These are phyloP conservation scores for Tetranychus piercei DNA, from an alignment of 2,888 invertebrate species.

Conservation along the genomic window DNA sequence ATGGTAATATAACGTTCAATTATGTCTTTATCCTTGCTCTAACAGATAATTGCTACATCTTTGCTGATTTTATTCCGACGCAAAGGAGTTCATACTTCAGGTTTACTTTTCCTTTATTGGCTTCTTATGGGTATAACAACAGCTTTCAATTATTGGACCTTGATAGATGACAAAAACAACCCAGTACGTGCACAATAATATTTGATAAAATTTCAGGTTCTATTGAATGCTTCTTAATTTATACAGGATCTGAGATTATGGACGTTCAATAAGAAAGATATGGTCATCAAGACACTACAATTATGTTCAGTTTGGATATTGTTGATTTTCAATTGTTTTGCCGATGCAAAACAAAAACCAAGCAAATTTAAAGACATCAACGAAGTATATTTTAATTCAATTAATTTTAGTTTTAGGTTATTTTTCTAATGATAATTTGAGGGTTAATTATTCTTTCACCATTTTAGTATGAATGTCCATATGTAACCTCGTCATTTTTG, in stretches of 20 bases:
- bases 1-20: background rate
- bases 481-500: slow-evolving; percentile 12
- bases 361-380: background rate
- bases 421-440: background rate
- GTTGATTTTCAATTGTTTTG: background rate
- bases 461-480: background rate
- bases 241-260: background rate
- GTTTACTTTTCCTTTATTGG: slow-evolving; percentile 79
- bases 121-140: background rate
- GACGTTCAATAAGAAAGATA: background rate
- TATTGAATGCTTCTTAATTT: background rate
- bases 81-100: slow-evolving; percentile 71
- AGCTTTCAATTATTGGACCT: slow-evolving; percentile 32
- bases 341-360: background rate
- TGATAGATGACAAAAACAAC: background rate
- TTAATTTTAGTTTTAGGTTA: background rate
- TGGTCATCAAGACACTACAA: background rate
- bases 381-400: background rate
- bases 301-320: background rate
- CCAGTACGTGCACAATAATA: background rate
- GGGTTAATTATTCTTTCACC: background rate
- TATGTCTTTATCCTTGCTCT: background rate
- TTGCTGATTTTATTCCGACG: slow-evolving; percentile 37
- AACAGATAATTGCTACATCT: background rate
- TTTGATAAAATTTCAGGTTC: background rate